phyloP scores from a whole-genome alignment of 2,797 vertebrate genomes.

The Oreochromis mossambicus region DNA sequence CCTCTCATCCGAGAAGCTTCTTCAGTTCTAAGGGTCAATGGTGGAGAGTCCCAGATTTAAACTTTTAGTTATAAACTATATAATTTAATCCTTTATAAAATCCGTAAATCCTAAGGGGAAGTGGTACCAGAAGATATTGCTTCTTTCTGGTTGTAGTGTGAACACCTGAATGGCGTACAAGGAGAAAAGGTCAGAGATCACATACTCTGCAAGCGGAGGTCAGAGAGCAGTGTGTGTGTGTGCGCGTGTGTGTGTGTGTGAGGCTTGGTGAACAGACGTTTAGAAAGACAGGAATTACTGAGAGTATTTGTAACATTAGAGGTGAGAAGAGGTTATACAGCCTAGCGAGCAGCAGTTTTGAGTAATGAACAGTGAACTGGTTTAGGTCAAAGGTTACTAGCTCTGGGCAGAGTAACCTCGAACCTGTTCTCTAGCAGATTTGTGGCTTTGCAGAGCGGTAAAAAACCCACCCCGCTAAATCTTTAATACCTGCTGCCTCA shows the following conservation, averaged over 20 bases:
- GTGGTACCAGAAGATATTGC: background rate
- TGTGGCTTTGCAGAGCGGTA: conserved; percentile 1
- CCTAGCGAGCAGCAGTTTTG: conserved; percentile 11
- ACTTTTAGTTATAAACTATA: no score
- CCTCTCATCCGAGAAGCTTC: no score
- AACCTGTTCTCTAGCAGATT: conserved; percentile 32
- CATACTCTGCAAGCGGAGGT: background rate
- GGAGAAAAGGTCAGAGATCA: background rate
- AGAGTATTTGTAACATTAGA: background rate
- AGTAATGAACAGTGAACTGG: conserved; percentile 44
- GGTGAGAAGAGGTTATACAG: conserved; percentile 19
- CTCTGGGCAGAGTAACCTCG: conserved; percentile 29
- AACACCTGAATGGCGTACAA: background rate
- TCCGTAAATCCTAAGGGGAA: background rate
- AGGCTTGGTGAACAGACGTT: background rate
- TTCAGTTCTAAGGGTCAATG: no score
- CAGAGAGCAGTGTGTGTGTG: background rate
- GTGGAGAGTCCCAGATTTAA: no score
- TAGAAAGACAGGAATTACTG: conserved; percentile 21
- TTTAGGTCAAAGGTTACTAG: conserved; percentile 27
- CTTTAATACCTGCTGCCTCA: conserved; percentile 23
- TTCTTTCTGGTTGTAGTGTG: background rate
- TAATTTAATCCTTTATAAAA: background rate
- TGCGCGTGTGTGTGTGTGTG: background rate
- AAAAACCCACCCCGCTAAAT: background rate